Evolutionary conservation across 2,113 vertebrate genomes (phyloP).

Genomic region (Nesogale talazaci): DNA sequence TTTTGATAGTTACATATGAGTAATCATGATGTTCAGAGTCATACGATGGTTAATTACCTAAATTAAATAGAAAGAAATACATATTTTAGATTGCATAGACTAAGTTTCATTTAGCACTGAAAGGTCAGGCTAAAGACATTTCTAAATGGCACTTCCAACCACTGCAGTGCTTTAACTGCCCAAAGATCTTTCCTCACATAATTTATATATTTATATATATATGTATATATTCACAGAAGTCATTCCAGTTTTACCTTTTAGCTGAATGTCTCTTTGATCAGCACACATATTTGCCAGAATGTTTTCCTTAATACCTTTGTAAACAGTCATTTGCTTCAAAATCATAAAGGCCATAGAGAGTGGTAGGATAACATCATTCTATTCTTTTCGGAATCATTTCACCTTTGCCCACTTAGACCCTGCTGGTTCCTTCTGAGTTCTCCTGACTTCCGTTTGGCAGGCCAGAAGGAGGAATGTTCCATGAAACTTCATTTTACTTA

Average conservation of each 20-base stretch:
- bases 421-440: background rate
- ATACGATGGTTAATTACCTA: slow-evolving; percentile 23
- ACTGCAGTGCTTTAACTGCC: slow-evolving; percentile 11
- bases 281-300: slow-evolving; percentile 40
- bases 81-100: slow-evolving; percentile 24
- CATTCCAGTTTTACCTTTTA: slow-evolving; percentile 53
- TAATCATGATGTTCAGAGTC: slow-evolving; percentile 37
- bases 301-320: slow-evolving; percentile 42
- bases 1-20: slow-evolving; percentile 53
- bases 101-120: slow-evolving; percentile 55
- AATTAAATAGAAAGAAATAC: slow-evolving; percentile 56
- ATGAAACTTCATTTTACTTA: background rate
- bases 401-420: background rate
- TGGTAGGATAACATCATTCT: background rate
- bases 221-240: slow-evolving; percentile 45
- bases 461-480: background rate
- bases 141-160: slow-evolving; percentile 68
- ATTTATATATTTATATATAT: too few species aligned
- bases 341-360: background rate
- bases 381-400: slow-evolving; percentile 30
- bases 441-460: background rate
- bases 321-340: slow-evolving; percentile 48
- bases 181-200: slow-evolving; percentile 41
- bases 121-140: slow-evolving; percentile 62
- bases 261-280: slow-evolving; percentile 47